Base-by-base conservation (phyloP, 2,888 invertebrate species). In the Hybos culiciformis region DNA sequence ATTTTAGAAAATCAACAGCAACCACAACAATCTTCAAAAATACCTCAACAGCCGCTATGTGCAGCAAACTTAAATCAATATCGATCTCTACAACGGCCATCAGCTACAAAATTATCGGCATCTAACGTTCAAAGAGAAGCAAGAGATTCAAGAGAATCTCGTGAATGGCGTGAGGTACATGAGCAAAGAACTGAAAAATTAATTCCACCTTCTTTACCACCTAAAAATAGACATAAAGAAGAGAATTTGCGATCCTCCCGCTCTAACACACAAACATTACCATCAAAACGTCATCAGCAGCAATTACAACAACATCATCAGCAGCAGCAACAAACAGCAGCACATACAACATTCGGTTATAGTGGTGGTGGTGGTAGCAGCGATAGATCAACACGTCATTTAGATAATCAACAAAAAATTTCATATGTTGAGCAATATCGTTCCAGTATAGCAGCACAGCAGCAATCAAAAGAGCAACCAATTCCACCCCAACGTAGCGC, bases 81-180 rank as follows among this genome's bases (percentile, higher is more conserved):
- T 57, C 68, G 76, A 36, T 75, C 75, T 19, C 59, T 75, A 37
- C 75, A 75, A 53, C 65, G 75, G 0, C 75, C 75, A 1, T 57
- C 62, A 24, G 49, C 56, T 11, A 31, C 29, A 31, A 26, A 26
- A 26, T 26, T 26, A 26, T 9, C 12, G 9, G 26, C 12, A 12
- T 9, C 11, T 6, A 9, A 26, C 11, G 11, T 12, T 12, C n/a
- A n/a, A n/a, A 26, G 26, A 26, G 26, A 26, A 12, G 17, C 33
- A 17, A 19, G 36, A 12, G 20, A 18, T 20, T 19, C 19, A 17
- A 32, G 32, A 3, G 32, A 17, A 14, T 17, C 32, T 6, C 19
- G 36, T 4, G 36, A 36, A 5, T 19, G 19, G 5, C 11, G 36
- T n/a, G 36, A 36, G 20, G 4, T 14, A 12, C 9, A 20, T 12